These are phyloP conservation scores for zebrafish (Danio rerio) DNA, from an alignment of 2,113 vertebrate genomes.

Conservation along the genomic window GRCz12tu NC_133180.1:76381001-76381500, in stretches of 20 bases:
- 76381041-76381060: slow-evolving; percentile 89
- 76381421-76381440: too few relatives aligned
- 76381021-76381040: slow-evolving; percentile 90
- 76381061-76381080: slow-evolving; percentile 95
- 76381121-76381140: slow-evolving; percentile 90
- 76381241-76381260: slow-evolving; percentile 94
- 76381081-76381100: slow-evolving; percentile 90
- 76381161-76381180: slow-evolving; percentile 75
- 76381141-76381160: slow-evolving; percentile 79
- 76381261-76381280: slow-evolving; percentile 96
- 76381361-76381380: too few relatives aligned
- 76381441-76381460: too few relatives aligned
- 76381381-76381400: too few relatives aligned
- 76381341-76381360: too few relatives aligned
- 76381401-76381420: too few relatives aligned
- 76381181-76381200: slow-evolving; percentile 87
- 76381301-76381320: slow-evolving; percentile 92
- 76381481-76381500: too few relatives aligned
- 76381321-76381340: background rate
- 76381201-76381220: slow-evolving; percentile 96
- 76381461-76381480: too few relatives aligned
- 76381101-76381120: slow-evolving; percentile 95
- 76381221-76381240: slow-evolving; percentile 88
- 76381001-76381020: slow-evolving; percentile 92
- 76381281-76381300: slow-evolving; percentile 95